These are phyloP conservation scores for Melanotaenia maccullochi DNA, from an alignment of 2,797 vertebrate species.

Conservation along the genomic window DNA sequence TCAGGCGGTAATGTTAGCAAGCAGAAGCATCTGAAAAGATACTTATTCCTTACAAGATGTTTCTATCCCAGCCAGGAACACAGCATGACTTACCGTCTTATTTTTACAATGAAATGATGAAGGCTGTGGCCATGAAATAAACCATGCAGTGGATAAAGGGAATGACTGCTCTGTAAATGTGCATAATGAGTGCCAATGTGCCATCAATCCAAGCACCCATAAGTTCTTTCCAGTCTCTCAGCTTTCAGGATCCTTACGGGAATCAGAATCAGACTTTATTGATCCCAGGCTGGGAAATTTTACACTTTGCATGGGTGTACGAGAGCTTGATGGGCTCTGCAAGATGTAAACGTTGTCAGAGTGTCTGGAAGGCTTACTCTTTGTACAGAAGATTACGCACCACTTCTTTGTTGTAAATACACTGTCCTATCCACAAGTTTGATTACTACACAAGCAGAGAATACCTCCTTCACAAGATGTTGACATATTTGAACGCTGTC, in stretches of 20 bases:
- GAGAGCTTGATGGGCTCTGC: neutral
- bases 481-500: neutral
- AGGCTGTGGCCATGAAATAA: neutral
- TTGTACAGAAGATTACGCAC: neutral
- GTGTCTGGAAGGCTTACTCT: no score
- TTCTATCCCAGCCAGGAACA: no score
- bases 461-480: neutral
- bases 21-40: no score
- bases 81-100: no score
- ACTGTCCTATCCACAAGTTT: neutral
- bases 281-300: neutral
- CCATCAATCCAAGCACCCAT: no score
- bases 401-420: no score
- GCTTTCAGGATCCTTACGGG: neutral
- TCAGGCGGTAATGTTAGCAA: no score
- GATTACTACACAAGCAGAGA: neutral
- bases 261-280: no score
- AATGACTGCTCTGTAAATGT: neutral
- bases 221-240: no score
- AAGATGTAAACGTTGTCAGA: neutral
- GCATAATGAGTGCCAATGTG: no score
- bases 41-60: no score
- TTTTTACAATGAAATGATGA: no score
- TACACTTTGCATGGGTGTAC: neutral
- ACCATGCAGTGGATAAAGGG: neutral